Conservation (phyloP, 1,140 invertebrate genomes). For the Chrysoperla carnea region DNA sequence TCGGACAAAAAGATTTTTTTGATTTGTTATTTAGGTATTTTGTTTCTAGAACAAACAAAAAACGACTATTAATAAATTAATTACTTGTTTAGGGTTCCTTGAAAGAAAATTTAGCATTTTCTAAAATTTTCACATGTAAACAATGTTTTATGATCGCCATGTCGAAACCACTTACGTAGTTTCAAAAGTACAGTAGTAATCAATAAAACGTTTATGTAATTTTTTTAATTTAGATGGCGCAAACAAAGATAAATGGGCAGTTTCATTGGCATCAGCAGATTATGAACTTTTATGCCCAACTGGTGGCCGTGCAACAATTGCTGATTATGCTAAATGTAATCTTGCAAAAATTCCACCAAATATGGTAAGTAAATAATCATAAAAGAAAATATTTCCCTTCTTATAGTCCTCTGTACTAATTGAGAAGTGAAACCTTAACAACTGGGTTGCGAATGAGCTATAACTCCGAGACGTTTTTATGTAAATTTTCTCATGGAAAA, state of each 20-base stretch:
- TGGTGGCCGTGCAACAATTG: slow-evolving; percentile 27
- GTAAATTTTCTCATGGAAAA: neutral
- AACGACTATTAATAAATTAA: no score
- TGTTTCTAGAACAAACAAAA: no score
- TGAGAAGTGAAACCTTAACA: no score
- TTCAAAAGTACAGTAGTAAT: no score
- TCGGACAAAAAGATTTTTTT: no score
- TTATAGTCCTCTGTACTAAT: neutral
- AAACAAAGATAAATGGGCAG: slow-evolving; percentile 35
- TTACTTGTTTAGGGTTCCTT: no score
- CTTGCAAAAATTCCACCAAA: slow-evolving; percentile 40
- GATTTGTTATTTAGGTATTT: no score
- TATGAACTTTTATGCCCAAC: slow-evolving; percentile 50
- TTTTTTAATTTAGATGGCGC: slow-evolving; percentile 28
- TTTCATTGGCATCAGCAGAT: slow-evolving; percentile 29
- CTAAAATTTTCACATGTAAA: no score
- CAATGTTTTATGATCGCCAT: no score
- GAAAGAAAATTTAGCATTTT: no score
- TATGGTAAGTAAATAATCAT: slow-evolving; percentile 17
- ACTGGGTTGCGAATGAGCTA: no score
- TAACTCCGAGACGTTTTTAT: neutral
- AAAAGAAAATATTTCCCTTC: neutral
- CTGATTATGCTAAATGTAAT: slow-evolving; percentile 38
- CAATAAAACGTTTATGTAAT: slow-evolving; percentile 1
- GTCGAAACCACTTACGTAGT: no score